Evolutionary conservation across 1,140 invertebrate genomes (phyloP).

Genomic region (Aporrectodea caliginosa): DNA sequence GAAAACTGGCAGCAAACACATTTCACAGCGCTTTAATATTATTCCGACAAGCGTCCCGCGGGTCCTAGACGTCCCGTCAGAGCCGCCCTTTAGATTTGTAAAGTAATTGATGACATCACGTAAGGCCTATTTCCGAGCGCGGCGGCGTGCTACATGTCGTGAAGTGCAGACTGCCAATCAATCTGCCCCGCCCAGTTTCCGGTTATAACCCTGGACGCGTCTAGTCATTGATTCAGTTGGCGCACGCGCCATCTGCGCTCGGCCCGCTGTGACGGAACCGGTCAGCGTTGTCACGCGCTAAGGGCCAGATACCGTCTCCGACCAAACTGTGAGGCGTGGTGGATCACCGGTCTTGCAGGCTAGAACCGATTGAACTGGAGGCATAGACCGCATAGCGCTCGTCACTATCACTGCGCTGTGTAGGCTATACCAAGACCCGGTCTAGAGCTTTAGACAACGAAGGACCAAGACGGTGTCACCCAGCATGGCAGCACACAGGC

Average conservation of each 20-base stretch:
- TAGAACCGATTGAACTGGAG: too few species aligned
- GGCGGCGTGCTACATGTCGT: neutral
- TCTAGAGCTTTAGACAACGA: too few species aligned
- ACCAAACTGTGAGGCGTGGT: neutral
- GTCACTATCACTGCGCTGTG: too few species aligned
- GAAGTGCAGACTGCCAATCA: neutral
- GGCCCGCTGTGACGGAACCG: too few species aligned
- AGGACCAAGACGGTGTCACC: too few species aligned
- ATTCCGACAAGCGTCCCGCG: neutral
- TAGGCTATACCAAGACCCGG: too few species aligned
- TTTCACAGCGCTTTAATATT: too few species aligned
- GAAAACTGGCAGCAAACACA: too few species aligned
- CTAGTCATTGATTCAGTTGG: neutral
- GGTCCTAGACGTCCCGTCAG: too few species aligned
- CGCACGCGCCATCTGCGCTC: neutral
- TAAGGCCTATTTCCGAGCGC: constrained; percentile 3
- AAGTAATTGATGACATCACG: neutral
- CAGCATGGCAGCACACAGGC: too few species aligned
- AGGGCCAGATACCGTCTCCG: neutral
- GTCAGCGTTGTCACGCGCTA: neutral
- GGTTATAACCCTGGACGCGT: neutral
- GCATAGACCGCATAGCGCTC: too few species aligned
- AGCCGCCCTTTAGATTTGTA: neutral
- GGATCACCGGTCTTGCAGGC: neutral
- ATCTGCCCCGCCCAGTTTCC: neutral